Evolutionary conservation across 2,113 vertebrate genomes (phyloP), one percentile per base, ranked within the genome.

Genomic region (Alosa alosa): DNA sequence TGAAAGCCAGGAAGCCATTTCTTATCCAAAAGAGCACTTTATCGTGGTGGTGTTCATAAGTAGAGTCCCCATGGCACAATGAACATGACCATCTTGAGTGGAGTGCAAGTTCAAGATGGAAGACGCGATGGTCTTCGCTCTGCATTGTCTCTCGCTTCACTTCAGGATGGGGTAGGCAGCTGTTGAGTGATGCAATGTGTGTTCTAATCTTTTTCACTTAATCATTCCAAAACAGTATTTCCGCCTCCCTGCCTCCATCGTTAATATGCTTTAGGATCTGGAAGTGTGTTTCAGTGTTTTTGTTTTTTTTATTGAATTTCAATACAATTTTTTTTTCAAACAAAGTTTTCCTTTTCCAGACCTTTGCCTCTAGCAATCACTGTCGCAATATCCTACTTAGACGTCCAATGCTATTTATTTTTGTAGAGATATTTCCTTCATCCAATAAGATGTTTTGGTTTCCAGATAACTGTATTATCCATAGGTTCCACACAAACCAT

Each of bases 1-100:
- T 91, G 87, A 92, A 89, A 86, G 85, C 90, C 83, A 83, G 88
- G 90, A 87, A 86, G 89, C 90, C 85, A 90, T 92, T 92, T 90
- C 86, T 93, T 90, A 91, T 91, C 82, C 86, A 88, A 52, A 50
- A 84, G 87, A 91, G 90, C 86, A 89, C 89, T 86, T 86, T 86
- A 90, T 90, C 88, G 84, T 57, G 36, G 52, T 20, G 18, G 64
- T 68, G 82, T 83, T 57, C 82, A 57, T 83, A 68, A 72, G 81
- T 41, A 68, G 52, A 72, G 44, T 87, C 83, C 81, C 81, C 60
- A 78, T 41, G 82, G 83, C 41, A 82, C 55, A 60, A 41, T 36
- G 13, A 85, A 55, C 55, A 75, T 52, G 55, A 84, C 57, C 46
- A 72, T 13, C 82, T 72, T 52, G 82, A 86, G 72, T 83, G 85